Evolutionary conservation across 2,888 invertebrate genomes (phyloP), one percentile per base, ranked within the genome.

Genomic region (Catonia carolina): DNA sequence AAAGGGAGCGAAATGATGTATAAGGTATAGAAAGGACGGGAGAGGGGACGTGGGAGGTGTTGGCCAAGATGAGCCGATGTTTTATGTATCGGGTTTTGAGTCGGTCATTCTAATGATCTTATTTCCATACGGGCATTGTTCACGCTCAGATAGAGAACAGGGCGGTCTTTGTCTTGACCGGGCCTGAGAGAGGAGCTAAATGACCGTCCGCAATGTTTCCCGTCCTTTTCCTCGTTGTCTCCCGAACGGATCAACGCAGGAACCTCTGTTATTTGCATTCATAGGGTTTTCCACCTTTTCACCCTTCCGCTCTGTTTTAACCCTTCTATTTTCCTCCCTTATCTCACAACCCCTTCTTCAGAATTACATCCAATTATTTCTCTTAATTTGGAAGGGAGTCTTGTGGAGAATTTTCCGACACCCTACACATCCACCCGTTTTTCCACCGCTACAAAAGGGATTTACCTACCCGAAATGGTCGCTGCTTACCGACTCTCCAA

Each of bases 301-400:
- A 27, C 22, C 45, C 45, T 7, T 20, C 42, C 20, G 10, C 42
- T 42, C 8, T 20, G 10, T 20, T 45, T 45, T 45, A 56, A 45
- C 36, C 53, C 35, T 59, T 33, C 22, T 39, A 20, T 27, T 60
- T 50, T 23, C 50, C 48, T 31, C 36, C 2, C 23, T 23, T 45
- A 22, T 45, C 23, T 45, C 27, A 14, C 45, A 45, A 45, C 22
- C 27, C 45, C 45, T 45, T 45, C 23, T 27, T 27, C 14, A 45
- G 14, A 45, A 45, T 27, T 45, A 45, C 45, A 45, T 45, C 45
- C 45, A 45, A 45, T 45, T 45, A 45, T 45, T 45, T 45, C 45
- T 45, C 45, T 45, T 45, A 45, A 45, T 45, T 45, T 45, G 45
- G 45, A 27, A 27, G 45, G 27, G 45, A 12, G 5, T 23, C 27